phyloP scores from a whole-genome alignment of 2,797 vertebrate genomes.

The Eupleurogrammus muticus region DNA sequence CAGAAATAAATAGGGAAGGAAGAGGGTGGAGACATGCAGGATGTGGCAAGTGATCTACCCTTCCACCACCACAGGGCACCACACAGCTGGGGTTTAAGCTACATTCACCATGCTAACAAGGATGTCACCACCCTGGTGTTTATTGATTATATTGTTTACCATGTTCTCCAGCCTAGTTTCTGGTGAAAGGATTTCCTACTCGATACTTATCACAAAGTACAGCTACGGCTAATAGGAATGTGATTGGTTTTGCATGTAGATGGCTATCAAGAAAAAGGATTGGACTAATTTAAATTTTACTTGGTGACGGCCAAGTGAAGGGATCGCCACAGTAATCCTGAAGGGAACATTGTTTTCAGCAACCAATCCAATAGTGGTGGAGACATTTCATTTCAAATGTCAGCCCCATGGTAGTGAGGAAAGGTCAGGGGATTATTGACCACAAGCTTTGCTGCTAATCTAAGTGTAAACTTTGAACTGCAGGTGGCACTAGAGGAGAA shows the following conservation, averaged over 20 bases:
- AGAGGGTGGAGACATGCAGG: no score
- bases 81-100: background rate
- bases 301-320: background rate
- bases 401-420: no score
- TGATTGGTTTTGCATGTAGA: background rate
- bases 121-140: background rate
- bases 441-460: no score
- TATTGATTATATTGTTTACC: background rate
- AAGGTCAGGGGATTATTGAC: no score
- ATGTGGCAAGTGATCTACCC: no score
- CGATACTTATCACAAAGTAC: background rate
- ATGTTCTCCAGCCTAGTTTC: background rate
- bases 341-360: background rate
- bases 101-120: background rate
- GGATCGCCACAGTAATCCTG: background rate
- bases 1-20: no score
- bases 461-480: no score
- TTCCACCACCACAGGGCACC: no score
- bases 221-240: no score
- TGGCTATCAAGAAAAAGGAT: background rate
- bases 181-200: background rate
- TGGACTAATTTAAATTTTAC: background rate
- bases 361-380: background rate
- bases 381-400: background rate
- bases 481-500: background rate